Conservation (phyloP, 2,797 vertebrate genomes). For the Rousettus madagascariensis region DNA sequence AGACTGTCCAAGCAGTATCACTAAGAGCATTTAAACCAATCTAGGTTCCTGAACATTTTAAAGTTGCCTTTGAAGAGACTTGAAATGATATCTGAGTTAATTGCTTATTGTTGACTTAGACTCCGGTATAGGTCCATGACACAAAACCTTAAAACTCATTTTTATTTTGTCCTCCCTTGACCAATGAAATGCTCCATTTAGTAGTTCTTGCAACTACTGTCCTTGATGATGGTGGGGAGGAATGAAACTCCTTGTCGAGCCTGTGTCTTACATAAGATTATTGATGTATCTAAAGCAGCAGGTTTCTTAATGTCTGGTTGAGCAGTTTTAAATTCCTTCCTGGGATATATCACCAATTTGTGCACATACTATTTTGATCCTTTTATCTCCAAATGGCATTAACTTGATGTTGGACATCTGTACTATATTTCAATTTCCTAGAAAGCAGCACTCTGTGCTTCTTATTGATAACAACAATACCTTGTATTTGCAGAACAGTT, state of each 20-base stretch:
- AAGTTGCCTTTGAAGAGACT: constrained; percentile 44
- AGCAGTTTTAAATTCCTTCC: constrained; percentile 62
- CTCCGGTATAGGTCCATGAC: background rate
- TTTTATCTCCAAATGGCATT: constrained; percentile 69
- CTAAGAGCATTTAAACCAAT: constrained; percentile 16
- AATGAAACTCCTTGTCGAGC: constrained; percentile 37
- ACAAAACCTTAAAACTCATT: constrained; percentile 28
- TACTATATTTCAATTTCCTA: constrained; percentile 59
- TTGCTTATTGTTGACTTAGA: constrained; percentile 10
- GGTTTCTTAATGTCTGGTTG: constrained; percentile 61
- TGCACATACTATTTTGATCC: constrained; percentile 56
- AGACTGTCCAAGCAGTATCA: background rate
- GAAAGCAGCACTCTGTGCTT: constrained; percentile 6
- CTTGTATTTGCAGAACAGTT: constrained; percentile 43
- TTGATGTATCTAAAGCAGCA: constrained; percentile 57
- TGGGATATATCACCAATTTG: constrained; percentile 61
- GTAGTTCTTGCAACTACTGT: background rate
- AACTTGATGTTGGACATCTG: constrained; percentile 61
- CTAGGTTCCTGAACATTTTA: background rate
- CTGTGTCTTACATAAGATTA: constrained; percentile 66
- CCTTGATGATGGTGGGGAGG: constrained; percentile 36
- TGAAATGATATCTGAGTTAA: constrained; percentile 6
- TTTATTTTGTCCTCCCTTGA: constrained; percentile 50
- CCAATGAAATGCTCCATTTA: constrained; percentile 44
- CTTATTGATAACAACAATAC: constrained; percentile 40